These are phyloP conservation scores for Morone saxatilis DNA, from an alignment of 2,113 vertebrate species.

Conservation along the genomic window DNA sequence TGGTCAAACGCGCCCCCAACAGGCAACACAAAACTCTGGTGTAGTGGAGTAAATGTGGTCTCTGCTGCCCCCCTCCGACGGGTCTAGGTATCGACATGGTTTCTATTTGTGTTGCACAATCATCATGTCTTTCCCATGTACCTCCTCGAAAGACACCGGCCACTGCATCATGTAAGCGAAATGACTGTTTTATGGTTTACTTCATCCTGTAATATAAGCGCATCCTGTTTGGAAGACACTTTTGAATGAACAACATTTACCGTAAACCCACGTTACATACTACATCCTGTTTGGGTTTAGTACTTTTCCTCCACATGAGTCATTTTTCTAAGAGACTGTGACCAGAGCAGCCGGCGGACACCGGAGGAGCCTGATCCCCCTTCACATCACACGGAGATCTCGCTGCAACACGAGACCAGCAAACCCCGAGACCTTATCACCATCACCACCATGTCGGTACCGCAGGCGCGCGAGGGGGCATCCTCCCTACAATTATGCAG, in stretches of 20 bases:
- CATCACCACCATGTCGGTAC: constrained; percentile 74
- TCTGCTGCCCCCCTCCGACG: constrained; percentile 71
- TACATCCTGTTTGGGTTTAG: background rate
- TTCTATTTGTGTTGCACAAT: background rate
- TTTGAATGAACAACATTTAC: background rate
- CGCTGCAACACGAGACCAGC: constrained; percentile 34
- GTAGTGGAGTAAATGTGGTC: constrained; percentile 22
- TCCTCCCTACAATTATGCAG: constrained; percentile 90
- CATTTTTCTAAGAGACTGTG: background rate
- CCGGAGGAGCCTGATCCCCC: background rate
- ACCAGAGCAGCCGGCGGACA: background rate
- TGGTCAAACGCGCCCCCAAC: constrained; percentile 32
- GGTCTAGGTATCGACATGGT: background rate
- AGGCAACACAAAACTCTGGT: background rate
- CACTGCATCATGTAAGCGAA: background rate
- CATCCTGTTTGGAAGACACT: background rate
- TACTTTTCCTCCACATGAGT: background rate
- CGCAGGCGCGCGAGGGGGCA: constrained; percentile 47
- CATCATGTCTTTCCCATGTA: too few relatives aligned
- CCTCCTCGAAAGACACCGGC: too few relatives aligned
- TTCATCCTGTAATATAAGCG: background rate
- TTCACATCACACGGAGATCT: constrained; percentile 29
- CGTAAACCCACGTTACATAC: rapidly evolving
- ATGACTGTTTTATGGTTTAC: background rate
- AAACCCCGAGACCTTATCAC: background rate